phyloP scores from a whole-genome alignment of 1,140 invertebrate genomes.

The Papilio xuthus region DNA sequence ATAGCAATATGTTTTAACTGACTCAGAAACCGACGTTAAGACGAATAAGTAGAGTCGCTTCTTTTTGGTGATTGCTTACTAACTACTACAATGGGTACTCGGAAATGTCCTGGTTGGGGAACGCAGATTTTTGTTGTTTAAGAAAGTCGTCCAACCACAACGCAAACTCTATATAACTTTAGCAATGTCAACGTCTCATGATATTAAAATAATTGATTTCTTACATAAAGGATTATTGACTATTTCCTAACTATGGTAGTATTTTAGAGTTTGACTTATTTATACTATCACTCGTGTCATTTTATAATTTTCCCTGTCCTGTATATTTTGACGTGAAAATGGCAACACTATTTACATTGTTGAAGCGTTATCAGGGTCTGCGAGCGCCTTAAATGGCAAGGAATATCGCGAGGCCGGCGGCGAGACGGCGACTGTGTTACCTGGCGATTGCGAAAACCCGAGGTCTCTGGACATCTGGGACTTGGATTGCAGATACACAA shows the following conservation, averaged over 20 bases:
- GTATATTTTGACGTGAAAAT: constrained; percentile 17
- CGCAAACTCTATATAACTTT: too few relatives aligned
- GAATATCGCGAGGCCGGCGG: constrained; percentile 59
- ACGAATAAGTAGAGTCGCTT: too few relatives aligned
- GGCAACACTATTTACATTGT: constrained; percentile 51
- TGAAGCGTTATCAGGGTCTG: constrained; percentile 62
- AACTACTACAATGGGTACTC: too few relatives aligned
- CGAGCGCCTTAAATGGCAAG: constrained; percentile 66
- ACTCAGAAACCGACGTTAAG: too few relatives aligned
- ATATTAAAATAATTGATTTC: too few relatives aligned
- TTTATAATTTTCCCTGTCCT: not conserved
- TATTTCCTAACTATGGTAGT: not conserved
- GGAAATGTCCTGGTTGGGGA: too few relatives aligned
- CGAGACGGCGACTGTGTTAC: constrained; percentile 49
- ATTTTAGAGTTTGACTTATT: not conserved
- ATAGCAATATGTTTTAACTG: too few relatives aligned
- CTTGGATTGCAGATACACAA: not conserved
- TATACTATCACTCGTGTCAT: not conserved
- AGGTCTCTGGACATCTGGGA: constrained; percentile 49
- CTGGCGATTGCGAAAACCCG: constrained; percentile 48
- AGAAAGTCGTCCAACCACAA: too few relatives aligned
- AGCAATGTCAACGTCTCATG: too few relatives aligned
- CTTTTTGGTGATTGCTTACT: too few relatives aligned
- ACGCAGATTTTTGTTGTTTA: too few relatives aligned
- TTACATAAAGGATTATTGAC: not conserved